A percentile compares a stretch with the other conserved stretches of the same genome.
These are phyloP conservation scores for Pyrocoelia pectoralis DNA, from an alignment of 2,888 invertebrate genomes.

Conservation along the genomic window DNA sequence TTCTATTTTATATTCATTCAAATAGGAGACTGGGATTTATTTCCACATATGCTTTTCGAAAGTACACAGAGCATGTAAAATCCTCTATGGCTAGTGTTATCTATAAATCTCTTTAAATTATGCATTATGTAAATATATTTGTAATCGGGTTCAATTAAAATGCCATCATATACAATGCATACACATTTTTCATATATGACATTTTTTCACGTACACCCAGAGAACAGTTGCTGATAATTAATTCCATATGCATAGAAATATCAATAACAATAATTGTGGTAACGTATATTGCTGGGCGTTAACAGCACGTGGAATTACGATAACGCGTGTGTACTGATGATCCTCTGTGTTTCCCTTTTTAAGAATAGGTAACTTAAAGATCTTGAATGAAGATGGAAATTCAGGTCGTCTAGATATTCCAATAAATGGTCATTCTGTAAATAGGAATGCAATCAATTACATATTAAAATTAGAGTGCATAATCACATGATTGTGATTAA, in stretches of 20 bases:
- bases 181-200: not conserved
- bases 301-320: not conserved
- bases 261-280: conserved; percentile 1
- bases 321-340: not conserved
- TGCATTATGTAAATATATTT: not conserved
- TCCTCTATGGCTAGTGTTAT: not conserved
- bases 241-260: not conserved
- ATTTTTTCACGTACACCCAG: not conserved
- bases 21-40: no score
- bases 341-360: not conserved
- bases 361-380: not conserved
- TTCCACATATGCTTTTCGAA: no score
- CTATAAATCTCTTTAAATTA: not conserved
- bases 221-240: not conserved
- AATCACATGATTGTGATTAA: conserved; percentile 17
- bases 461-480: conserved; percentile 2
- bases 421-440: not conserved
- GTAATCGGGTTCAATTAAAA: not conserved
- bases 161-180: not conserved
- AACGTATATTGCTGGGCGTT: conserved; percentile 3
- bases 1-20: no score
- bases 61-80: not conserved
- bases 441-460: conserved; percentile 5
- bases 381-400: not conserved
- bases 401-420: not conserved